phyloP scores from a whole-genome alignment of 2,797 vertebrate genomes.

The Fistularia tabacaria region DNA sequence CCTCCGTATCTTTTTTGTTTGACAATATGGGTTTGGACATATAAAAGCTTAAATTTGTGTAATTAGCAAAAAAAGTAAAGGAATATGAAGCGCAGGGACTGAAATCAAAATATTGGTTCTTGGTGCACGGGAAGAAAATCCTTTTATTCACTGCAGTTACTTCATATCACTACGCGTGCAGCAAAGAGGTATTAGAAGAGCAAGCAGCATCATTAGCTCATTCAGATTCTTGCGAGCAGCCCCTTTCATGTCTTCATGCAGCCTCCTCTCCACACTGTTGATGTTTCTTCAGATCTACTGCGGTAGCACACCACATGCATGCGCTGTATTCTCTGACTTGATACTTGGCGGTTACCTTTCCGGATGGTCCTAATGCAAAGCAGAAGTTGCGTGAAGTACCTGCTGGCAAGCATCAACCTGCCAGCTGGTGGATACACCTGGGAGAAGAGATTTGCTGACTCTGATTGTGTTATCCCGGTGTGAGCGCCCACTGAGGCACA shows the following conservation, averaged over 20 bases:
- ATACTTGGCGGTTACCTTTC: constrained; percentile 4
- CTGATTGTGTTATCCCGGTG: constrained; percentile 56
- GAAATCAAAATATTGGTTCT: too few relatives aligned
- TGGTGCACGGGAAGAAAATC: too few relatives aligned
- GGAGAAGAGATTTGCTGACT: constrained; percentile 63
- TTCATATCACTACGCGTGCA: too few relatives aligned
- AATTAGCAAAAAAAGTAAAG: too few relatives aligned
- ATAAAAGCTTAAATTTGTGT: too few relatives aligned
- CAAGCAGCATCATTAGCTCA: not conserved
- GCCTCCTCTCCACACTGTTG: too few relatives aligned
- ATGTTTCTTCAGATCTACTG: not conserved
- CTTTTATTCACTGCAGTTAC: too few relatives aligned
- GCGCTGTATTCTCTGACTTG: constrained; percentile 1
- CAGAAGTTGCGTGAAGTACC: constrained; percentile 52
- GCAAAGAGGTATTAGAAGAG: too few relatives aligned
- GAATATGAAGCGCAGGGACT: too few relatives aligned
- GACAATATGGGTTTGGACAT: too few relatives aligned
- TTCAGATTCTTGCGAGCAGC: not conserved
- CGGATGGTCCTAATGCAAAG: constrained; percentile 31
- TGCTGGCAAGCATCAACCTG: constrained; percentile 48
- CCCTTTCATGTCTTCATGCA: too few relatives aligned
- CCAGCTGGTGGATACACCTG: constrained; percentile 57
- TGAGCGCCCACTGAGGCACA: constrained; percentile 46
- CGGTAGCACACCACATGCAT: not conserved
- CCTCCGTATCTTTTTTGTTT: too few relatives aligned